These are phyloP conservation scores for Sphyrna mokarran DNA, from an alignment of 2,113 vertebrate species.

Conservation along the genomic window DNA sequence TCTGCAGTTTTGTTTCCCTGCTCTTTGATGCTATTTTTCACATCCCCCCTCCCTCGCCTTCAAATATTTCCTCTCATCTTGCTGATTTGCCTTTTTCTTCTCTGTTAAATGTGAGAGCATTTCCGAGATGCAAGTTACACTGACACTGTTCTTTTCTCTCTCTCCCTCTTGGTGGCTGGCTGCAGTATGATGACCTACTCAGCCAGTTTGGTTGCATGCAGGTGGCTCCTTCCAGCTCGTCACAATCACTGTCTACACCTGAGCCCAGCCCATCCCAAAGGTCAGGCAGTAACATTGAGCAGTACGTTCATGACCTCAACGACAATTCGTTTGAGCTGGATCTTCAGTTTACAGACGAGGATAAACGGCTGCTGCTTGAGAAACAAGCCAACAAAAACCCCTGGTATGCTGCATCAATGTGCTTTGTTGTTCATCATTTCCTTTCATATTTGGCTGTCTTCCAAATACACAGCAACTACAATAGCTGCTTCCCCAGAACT, in stretches of 20 bases:
- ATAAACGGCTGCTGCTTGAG: slow-evolving; percentile 85
- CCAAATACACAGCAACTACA: not conserved
- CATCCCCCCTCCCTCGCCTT: not conserved
- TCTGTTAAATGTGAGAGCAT: not conserved
- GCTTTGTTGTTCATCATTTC: not conserved
- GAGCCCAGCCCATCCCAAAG: slow-evolving; percentile 64
- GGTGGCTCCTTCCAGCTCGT: slow-evolving; percentile 78
- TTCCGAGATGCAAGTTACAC: not conserved
- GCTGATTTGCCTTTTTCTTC: not conserved
- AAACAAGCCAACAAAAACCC: slow-evolving; percentile 90
- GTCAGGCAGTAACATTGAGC: slow-evolving; percentile 89
- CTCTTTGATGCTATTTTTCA: not conserved
- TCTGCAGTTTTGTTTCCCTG: not conserved
- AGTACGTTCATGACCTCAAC: slow-evolving; percentile 96
- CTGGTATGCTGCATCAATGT: slow-evolving; percentile 66
- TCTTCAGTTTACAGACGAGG: slow-evolving; percentile 88
- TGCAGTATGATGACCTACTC: slow-evolving; percentile 93
- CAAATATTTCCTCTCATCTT: not conserved
- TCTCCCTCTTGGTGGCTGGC: not conserved
- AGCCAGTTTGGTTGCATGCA: slow-evolving; percentile 98
- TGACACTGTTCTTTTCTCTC: not conserved
- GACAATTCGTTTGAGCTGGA: slow-evolving; percentile 96
- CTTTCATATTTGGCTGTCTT: not conserved
- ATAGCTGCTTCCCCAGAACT: not conserved
- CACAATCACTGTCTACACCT: slow-evolving; percentile 66